These are phyloP conservation scores for Drosophila repletoides DNA, from an alignment of 1,140 invertebrate genomes.

Conservation along the genomic window DNA sequence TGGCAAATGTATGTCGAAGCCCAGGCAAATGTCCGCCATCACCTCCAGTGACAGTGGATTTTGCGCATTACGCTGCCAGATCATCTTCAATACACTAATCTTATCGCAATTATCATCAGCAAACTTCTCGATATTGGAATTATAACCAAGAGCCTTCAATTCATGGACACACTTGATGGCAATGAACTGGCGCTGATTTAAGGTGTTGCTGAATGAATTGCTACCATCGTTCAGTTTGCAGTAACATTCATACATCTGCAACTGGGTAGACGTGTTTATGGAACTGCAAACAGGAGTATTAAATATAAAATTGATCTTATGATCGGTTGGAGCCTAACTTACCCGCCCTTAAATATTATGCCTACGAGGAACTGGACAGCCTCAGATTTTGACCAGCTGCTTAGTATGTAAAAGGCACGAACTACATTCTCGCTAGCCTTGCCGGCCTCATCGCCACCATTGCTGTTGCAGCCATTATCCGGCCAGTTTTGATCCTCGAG, in stretches of 20 bases:
- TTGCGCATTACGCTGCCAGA: conserved; percentile 76
- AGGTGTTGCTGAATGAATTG: conserved; percentile 60
- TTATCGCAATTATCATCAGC: conserved; percentile 66
- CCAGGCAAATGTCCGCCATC: conserved; percentile 78
- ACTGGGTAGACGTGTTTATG: conserved; percentile 71
- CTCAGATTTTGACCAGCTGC: conserved; percentile 66
- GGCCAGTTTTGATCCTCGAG: conserved; percentile 66
- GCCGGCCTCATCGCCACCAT: conserved; percentile 12
- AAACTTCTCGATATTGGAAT: conserved; percentile 74
- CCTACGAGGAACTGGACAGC: conserved; percentile 67
- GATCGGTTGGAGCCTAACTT: conserved; percentile 12
- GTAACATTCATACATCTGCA: conserved; percentile 80
- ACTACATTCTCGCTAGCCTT: conserved; percentile 71
- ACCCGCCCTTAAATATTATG: conserved; percentile 71
- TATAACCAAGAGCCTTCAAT: conserved; percentile 76
- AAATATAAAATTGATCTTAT: neutral
- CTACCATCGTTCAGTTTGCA: conserved; percentile 76
- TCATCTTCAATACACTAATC: conserved; percentile 74
- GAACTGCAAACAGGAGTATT: conserved; percentile 26
- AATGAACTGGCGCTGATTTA: conserved; percentile 73
- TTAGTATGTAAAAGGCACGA: conserved; percentile 74
- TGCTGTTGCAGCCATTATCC: conserved; percentile 25
- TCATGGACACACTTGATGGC: conserved; percentile 79
- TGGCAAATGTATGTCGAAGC: conserved; percentile 72
- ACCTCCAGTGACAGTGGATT: conserved; percentile 74